Evolutionary conservation across 1,140 invertebrate species (phyloP), one percentile per base, ranked within the genome.

Genomic region (Araneus ventricosus): DNA sequence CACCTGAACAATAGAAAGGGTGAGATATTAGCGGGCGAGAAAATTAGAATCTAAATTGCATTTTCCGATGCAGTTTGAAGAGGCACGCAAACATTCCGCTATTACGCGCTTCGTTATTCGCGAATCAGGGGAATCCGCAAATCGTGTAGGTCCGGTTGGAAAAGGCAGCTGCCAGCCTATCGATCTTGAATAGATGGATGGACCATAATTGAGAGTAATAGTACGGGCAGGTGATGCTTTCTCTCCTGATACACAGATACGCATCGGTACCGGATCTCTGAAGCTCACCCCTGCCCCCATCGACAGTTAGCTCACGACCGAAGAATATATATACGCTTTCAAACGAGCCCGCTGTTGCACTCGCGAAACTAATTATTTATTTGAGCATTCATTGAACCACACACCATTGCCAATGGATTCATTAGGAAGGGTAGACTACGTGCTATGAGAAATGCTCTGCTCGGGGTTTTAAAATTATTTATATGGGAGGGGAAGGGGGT

Each of bases 151-250:
- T 75, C 70, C 70, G 70, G 70, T 75, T 75, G 70, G 70, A 75
- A 75, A 75, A 75, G 82, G 82, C 91, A 93, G 91, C 91, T 93
- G 91, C 91, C 91, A 91, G 41, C 37, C 90, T 39, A 93, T 93
- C 91, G 91, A 93, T 93, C 91, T 93, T 27, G 63, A 17, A 93
- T 93, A 93, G 91, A 93, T 93, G 91, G 91, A 93, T 93, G 85
- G 67, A 45, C 85, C 70, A 93, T 93, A 93, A 93, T 93, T 93
- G 91, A 93, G 91, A 93, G 85, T 93, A 93, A 93, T 93, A 85
- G 84, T 41, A 41, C 67, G 30, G 41, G 91, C 91, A 93, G 91
- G 91, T 93, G 91, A 93, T 61, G 91, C 67, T 57, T 85, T 85
- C 82, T 92, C 90, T 92, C 37, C 57, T 34, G 20, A 82, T 57